These are phyloP conservation scores for Neogobius melanostomus DNA, from an alignment of 2,113 vertebrate species.

Conservation along the genomic window DNA sequence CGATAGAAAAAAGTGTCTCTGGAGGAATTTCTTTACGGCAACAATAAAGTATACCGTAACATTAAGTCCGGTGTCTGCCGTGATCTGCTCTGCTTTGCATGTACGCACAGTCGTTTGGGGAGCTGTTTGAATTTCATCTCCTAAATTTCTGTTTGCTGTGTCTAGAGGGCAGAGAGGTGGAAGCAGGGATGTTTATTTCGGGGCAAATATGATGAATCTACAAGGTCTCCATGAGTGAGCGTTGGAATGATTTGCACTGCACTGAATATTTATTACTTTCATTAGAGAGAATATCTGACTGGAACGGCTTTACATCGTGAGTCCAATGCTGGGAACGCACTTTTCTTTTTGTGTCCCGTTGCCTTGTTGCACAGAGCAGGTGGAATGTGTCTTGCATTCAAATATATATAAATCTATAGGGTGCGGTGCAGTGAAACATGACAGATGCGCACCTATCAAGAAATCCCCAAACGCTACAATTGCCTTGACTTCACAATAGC, in stretches of 20 bases:
- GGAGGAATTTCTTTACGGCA: no score
- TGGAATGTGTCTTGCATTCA: not conserved
- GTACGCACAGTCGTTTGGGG: not conserved
- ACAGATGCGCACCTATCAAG: not conserved
- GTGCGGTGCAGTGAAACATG: not conserved
- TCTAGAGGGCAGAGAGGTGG: not conserved
- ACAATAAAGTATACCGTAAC: no score
- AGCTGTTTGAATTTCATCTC: not conserved
- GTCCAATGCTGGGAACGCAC: not conserved
- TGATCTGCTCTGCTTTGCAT: not conserved
- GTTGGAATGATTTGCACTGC: not conserved
- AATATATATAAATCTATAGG: conserved; percentile 10
- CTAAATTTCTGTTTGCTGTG: not conserved
- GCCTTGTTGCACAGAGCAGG: not conserved
- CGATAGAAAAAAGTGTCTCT: no score
- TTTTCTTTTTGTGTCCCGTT: not conserved
- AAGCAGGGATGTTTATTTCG: not conserved
- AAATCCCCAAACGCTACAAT: not conserved
- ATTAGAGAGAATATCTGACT: conserved; percentile 8
- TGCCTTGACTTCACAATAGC: not conserved
- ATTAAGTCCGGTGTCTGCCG: not conserved
- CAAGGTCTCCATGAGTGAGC: not conserved
- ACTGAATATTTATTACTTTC: conserved; percentile 9
- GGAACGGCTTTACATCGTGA: not conserved
- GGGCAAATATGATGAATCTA: not conserved